Base-by-base conservation (phyloP, 2,888 invertebrate genomes). In the Erpobdella octoculata region DNA sequence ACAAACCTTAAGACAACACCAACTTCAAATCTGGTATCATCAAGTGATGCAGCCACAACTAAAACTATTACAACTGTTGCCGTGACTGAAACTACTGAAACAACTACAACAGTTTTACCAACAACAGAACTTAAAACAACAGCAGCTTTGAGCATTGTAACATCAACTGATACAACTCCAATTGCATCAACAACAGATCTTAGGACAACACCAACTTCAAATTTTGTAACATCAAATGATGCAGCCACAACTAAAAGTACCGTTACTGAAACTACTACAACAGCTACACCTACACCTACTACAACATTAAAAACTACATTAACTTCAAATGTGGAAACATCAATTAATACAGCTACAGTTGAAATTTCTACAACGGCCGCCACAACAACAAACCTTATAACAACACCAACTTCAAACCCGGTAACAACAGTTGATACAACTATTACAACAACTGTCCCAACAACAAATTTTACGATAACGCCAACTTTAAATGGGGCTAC, bases 41-140 rank as follows among this genome's bases (percentile, higher is more conserved):
- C n/a, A n/a, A n/a, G n/a, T n/a, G n/a, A n/a, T n/a, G n/a, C n/a
- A n/a, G n/a, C n/a, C n/a, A n/a, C n/a, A n/a, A n/a, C n/a, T n/a
- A n/a, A n/a, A n/a, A n/a, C n/a, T n/a, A n/a, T n/a, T n/a, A n/a
- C n/a, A n/a, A n/a, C n/a, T n/a, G n/a, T n/a, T 6, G 46, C 69
- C 28, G 58, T 28, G 15, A 2, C 48, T 58, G 31, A 33, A 4
- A 53, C 69, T 5, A 58, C 58, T 15, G n/a, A 25, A 66, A 21
- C 37, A 66, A 38, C 58, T 21, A 8, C 69, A 53, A 53, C 69
- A 58, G 53, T 6, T 46, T 18, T 6, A 41, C 2, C 61, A 61
- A 28, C 53, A 18, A 70, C 70, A 25, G 61, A 12, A 33, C 2
- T 4, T 25, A 38, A 46, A 68, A 46, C 58, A 70, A 59, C 70